Evolutionary conservation across 2,113 vertebrate genomes (phyloP).

Genomic region (Mastomys natalensis): DNA sequence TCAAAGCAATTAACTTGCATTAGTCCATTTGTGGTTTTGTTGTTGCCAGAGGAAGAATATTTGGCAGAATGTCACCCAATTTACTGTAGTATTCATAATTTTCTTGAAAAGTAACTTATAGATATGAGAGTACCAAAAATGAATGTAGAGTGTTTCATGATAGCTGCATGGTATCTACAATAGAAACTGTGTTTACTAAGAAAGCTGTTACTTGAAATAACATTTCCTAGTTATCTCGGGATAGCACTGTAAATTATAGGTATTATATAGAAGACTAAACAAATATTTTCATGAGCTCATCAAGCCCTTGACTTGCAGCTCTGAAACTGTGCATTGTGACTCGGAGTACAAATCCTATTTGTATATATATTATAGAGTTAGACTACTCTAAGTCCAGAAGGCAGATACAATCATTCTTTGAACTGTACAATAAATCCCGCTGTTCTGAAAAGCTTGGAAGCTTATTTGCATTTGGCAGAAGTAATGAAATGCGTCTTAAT

Average conservation of each 20-base stretch:
- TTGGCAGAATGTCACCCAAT: conserved; percentile 71
- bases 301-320: conserved; percentile 79
- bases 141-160: conserved; percentile 42
- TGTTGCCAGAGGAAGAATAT: conserved; percentile 62
- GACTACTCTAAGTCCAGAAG: conserved; percentile 66
- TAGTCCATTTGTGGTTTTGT: conserved; percentile 66
- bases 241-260: conserved; percentile 74
- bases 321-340: conserved; percentile 69
- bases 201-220: conserved; percentile 68
- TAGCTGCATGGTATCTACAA: conserved; percentile 49
- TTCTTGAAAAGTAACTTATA: conserved; percentile 65
- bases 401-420: conserved; percentile 82
- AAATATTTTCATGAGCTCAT: conserved; percentile 84
- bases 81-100: conserved; percentile 66
- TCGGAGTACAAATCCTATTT: conserved; percentile 80
- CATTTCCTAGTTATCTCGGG: conserved; percentile 71
- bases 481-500: conserved; percentile 84
- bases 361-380: conserved; percentile 73
- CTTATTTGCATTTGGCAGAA: conserved; percentile 80
- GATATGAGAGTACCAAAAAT: conserved; percentile 60
- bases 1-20: conserved; percentile 75
- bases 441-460: conserved; percentile 83
- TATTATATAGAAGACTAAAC: conserved; percentile 80
- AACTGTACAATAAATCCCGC: conserved; percentile 82
- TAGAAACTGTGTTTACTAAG: conserved; percentile 51